Percentiles rank a stretch among this genome's conserved stretches.
These are phyloP conservation scores for Sericinus montela DNA, from an alignment of 2,888 invertebrate genomes.

Conservation along the genomic window DNA sequence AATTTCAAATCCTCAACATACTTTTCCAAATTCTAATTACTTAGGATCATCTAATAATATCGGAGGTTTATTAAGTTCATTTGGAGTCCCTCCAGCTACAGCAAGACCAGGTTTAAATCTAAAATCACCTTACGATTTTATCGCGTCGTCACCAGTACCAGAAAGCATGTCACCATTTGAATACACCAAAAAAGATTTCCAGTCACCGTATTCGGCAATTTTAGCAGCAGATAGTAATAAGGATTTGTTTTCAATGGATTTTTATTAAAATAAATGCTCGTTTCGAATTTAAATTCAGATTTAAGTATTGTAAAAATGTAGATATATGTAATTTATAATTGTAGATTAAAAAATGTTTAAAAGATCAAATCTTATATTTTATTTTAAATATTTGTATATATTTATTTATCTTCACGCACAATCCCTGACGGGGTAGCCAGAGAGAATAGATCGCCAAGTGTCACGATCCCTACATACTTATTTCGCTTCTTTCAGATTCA, in stretches of 20 bases:
- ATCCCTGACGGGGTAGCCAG: too few species aligned
- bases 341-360: not conserved
- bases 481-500: too few species aligned
- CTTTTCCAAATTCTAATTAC: slow-evolving; percentile 33
- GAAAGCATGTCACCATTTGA: slow-evolving; percentile 15
- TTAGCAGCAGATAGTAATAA: slow-evolving; percentile 38
- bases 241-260: slow-evolving; percentile 38
- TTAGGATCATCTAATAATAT: slow-evolving; percentile 29
- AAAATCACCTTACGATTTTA: slow-evolving; percentile 33
- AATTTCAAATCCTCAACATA: slow-evolving; percentile 27
- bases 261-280: slow-evolving; percentile 20
- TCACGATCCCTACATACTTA: too few species aligned
- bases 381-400: not conserved
- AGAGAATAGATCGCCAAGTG: too few species aligned
- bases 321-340: not conserved
- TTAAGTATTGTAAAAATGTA: not conserved
- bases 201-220: slow-evolving; percentile 44
- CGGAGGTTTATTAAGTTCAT: slow-evolving; percentile 16
- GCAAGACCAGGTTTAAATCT: slow-evolving; percentile 24
- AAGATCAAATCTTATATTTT: not conserved
- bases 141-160: slow-evolving; percentile 18
- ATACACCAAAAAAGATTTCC: slow-evolving; percentile 42
- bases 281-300: not conserved
- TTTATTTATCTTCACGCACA: too few species aligned
- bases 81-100: slow-evolving; percentile 20